A percentile compares a stretch with the other conserved stretches of the same genome.
Evolutionary conservation across 2,888 invertebrate genomes (phyloP).

Genomic region (Drosophila nigricruria): DNA sequence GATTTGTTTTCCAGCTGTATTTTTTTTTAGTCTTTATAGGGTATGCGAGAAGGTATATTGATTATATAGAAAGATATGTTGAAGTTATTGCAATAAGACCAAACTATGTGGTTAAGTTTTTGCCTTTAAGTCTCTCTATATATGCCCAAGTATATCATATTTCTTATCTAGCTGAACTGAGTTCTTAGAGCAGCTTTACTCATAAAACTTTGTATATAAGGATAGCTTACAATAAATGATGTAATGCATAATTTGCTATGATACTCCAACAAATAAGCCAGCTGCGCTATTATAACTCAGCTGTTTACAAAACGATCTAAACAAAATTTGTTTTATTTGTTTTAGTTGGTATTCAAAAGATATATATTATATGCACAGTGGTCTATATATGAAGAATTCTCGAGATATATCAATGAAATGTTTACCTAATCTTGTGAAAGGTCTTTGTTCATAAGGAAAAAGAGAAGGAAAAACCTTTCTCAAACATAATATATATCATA

Average conservation of each 20-base stretch:
- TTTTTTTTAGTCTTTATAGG: slow-evolving; percentile 7
- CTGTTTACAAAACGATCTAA: neutral
- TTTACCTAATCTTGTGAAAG: too few species aligned
- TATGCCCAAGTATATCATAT: neutral
- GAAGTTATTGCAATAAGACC: neutral
- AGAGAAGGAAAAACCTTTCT: too few species aligned
- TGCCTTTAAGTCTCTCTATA: neutral
- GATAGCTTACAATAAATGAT: neutral
- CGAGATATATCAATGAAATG: too few species aligned
- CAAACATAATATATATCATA: too few species aligned
- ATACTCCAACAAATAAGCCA: neutral
- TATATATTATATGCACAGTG: neutral
- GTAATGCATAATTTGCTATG: neutral
- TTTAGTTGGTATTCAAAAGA: neutral
- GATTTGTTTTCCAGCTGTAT: slow-evolving; percentile 52
- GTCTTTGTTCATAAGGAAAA: too few species aligned
- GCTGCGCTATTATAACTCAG: neutral
- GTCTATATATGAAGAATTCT: too few species aligned
- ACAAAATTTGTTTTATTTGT: neutral
- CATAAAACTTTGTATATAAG: neutral
- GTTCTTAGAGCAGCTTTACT: neutral
- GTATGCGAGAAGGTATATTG: neutral
- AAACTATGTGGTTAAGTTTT: neutral
- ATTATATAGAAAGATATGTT: neutral
- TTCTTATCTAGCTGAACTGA: neutral